Conservation (phyloP, 2,113 vertebrate species). For the Anguilla rostrata region DNA sequence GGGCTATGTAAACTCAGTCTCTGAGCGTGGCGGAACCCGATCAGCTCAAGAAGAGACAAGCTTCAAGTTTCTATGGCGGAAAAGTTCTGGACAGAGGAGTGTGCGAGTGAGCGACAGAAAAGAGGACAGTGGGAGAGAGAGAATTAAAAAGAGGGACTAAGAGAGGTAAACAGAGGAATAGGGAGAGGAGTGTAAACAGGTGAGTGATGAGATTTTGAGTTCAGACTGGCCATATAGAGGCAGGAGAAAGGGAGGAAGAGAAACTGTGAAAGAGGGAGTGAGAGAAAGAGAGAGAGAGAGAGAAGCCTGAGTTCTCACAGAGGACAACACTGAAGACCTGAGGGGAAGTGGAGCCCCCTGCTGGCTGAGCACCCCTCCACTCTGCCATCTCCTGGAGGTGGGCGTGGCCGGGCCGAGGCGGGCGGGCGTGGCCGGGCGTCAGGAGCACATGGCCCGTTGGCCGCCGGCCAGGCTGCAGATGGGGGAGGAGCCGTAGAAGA, state of each 20-base stretch:
- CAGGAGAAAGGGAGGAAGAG: too few species aligned
- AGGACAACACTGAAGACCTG: slow-evolving; percentile 12
- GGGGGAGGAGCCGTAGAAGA: slow-evolving; percentile 68
- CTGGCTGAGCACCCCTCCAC: neutral
- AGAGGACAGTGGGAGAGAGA: neutral
- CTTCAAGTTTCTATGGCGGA: neutral
- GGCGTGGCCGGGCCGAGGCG: neutral
- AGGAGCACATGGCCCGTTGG: slow-evolving; percentile 55
- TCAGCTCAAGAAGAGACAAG: neutral
- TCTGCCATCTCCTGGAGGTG: neutral
- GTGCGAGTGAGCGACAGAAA: neutral
- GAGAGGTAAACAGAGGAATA: neutral
- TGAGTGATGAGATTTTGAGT: neutral
- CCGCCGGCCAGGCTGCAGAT: slow-evolving; percentile 58
- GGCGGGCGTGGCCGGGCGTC: slow-evolving; percentile 13
- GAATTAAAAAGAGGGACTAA: too few species aligned
- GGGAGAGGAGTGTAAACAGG: neutral
- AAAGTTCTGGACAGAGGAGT: neutral
- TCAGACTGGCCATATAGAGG: neutral
- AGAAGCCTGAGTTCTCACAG: neutral
- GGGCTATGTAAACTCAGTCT: neutral
- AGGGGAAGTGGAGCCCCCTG: neutral
- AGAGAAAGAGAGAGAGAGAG: neutral
- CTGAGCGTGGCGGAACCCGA: neutral
- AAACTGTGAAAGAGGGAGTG: neutral